A percentile compares a stretch with the other conserved stretches of the same genome.
Conservation (phyloP, 2,888 invertebrate species). For the Unio pictorum region DNA sequence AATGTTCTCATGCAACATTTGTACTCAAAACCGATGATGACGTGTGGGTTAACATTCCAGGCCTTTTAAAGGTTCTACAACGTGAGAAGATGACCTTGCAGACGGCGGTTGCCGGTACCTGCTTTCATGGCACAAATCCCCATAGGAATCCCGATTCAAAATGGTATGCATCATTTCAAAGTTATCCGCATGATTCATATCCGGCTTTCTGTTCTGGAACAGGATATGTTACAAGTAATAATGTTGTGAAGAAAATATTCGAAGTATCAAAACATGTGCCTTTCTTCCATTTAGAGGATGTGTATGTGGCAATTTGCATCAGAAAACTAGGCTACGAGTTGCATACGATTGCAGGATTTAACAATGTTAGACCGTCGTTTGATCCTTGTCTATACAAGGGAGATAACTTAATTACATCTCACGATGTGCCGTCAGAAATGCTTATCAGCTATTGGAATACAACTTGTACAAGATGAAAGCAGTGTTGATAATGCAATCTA, state of each 20-base stretch:
- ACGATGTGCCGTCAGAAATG: constrained; percentile 24
- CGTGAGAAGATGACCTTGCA: constrained; percentile 13
- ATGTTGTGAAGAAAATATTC: constrained; percentile 38
- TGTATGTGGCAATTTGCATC: constrained; percentile 54
- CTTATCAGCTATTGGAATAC: no score
- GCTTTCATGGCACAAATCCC: constrained; percentile 29
- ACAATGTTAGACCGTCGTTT: constrained; percentile 13
- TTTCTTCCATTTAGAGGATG: constrained; percentile 60
- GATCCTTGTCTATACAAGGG: constrained; percentile 38
- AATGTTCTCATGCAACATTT: constrained; percentile 29
- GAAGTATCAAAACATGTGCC: constrained; percentile 48
- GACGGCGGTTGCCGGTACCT: constrained; percentile 36
- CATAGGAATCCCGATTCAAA: constrained; percentile 44
- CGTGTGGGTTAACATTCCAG: constrained; percentile 48
- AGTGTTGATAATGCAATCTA: no score
- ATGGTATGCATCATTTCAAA: constrained; percentile 50
- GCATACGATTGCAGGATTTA: constrained; percentile 36
- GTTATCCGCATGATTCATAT: constrained; percentile 46
- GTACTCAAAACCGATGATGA: constrained; percentile 54
- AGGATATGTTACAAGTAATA: constrained; percentile 48
- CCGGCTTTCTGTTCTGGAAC: constrained; percentile 60
- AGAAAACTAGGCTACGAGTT: constrained; percentile 36
- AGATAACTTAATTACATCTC: constrained; percentile 33
- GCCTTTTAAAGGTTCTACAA: constrained; percentile 22
- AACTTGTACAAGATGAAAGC: no score